Base-by-base conservation (phyloP, 2,113 vertebrate species). In the Bagarius yarrelli region DNA sequence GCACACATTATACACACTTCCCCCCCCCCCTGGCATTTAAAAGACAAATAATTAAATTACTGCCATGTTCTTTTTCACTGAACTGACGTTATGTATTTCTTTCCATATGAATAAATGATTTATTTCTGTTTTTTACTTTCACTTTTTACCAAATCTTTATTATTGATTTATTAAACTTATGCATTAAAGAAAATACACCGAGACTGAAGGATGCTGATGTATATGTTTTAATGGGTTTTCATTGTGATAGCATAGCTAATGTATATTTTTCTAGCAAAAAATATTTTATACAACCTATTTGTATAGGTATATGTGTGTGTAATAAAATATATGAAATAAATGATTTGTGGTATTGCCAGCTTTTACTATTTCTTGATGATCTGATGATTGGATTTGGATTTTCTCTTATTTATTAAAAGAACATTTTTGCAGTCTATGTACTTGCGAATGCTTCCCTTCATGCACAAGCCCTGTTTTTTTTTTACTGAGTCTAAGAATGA, bases 241-340 rank as follows among this genome's bases (percentile, higher is more conserved):
- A 72, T 21, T 30, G 25, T 53, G 18, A 30, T 32, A 55, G 8
- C 16, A 71, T 8, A 52, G 40, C n/a, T 47, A 25, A 69, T 21
- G 11, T 0, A 50, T 52, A 30, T 30, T 52, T 30, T 71, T 30
- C 8, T 50, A 9, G 4, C 4, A 27, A 52, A n/a, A 30, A 0
- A 72, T 53, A 30, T 30, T 16, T 52, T 52, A 13, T 71, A 71
- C 25, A 30, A 13, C 0, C 44, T 30, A 32, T 72, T 27, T 72
- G 47, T 72, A 32, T 32, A 53, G 16, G 2, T 5, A 0, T 30
- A 32, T 6, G 12, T 30, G 18, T 56, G 63, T 5, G 15, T 50
- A 27, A 50, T 47, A 60, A 50, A 9, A 40, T 71, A n/a, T n/a
- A 52, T 30, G 9, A 72, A 80, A 80, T 80, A 72, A 80, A 80